Evolutionary conservation across 2,113 vertebrate genomes (phyloP).

Genomic region (Cyphomyrus plagiostoma): DNA sequence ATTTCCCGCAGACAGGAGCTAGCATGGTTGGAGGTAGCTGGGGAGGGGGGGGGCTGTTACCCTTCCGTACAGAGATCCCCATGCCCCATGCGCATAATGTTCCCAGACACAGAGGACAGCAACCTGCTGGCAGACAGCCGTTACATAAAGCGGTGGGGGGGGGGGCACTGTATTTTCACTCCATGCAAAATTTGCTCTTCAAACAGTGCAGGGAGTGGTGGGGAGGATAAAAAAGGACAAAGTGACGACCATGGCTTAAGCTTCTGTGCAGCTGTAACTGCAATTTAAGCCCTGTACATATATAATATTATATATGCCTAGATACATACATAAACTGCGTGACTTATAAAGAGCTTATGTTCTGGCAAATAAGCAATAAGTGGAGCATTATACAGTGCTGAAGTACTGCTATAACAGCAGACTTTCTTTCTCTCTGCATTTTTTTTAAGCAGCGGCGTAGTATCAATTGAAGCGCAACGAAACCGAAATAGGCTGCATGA

Average conservation of each 20-base stretch:
- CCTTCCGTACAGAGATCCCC: not conserved
- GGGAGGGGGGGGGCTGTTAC: not conserved
- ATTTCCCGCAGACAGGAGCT: conserved; percentile 1
- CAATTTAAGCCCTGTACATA: not conserved
- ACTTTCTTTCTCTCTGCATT: not conserved
- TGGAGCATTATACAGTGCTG: not conserved
- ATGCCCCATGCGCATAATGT: not conserved
- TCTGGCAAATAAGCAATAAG: not conserved
- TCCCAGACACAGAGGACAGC: not conserved
- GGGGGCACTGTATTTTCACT: not conserved
- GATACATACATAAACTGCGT: not conserved
- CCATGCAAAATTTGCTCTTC: not conserved
- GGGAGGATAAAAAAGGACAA: not conserved
- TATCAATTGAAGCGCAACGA: not conserved
- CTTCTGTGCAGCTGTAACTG: not conserved
- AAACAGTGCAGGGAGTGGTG: not conserved
- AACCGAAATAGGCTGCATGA: not conserved
- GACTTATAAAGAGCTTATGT: not conserved
- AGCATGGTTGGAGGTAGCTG: not conserved
- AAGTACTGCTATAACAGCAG: not conserved
- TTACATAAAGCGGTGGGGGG: not conserved
- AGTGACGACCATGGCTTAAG: not conserved
- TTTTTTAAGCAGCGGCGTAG: not conserved
- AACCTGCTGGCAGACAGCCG: not conserved
- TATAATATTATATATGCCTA: not conserved